Percentiles rank a stretch among this genome's conserved stretches.
Conservation (phyloP, 2,888 invertebrate species). For the Tyria jacobaeae region DNA sequence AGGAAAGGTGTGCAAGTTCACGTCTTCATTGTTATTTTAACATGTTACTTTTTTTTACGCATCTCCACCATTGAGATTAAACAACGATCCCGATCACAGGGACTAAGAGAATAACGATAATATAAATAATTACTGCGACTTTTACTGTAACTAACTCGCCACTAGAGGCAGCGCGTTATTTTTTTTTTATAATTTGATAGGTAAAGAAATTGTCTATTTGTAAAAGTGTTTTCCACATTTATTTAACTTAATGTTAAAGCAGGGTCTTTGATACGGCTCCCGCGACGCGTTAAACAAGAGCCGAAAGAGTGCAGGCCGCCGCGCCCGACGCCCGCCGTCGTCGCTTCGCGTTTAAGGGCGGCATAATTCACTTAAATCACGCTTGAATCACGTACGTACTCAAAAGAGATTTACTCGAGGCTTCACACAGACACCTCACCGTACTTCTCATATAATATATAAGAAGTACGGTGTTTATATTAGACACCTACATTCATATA, state of each 20-base stretch:
- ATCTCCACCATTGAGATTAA: too few relatives aligned
- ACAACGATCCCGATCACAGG: too few relatives aligned
- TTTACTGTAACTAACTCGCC: too few relatives aligned
- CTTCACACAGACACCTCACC: slow-evolving; percentile 50
- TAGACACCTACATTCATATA: neutral
- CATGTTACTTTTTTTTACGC: too few relatives aligned
- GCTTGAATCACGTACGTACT: slow-evolving; percentile 70
- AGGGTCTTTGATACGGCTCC: slow-evolving; percentile 74
- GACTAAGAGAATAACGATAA: too few relatives aligned
- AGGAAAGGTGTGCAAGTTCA: too few relatives aligned
- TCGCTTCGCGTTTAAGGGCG: slow-evolving; percentile 59
- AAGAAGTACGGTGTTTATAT: slow-evolving; percentile 29
- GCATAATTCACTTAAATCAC: slow-evolving; percentile 81
- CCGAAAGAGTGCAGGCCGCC: slow-evolving; percentile 59
- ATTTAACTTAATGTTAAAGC: slow-evolving; percentile 58
- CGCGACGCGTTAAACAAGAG: slow-evolving; percentile 79
- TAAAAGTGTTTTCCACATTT: slow-evolving; percentile 60
- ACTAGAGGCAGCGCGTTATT: too few relatives aligned
- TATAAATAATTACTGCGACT: too few relatives aligned
- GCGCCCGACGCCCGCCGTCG: slow-evolving; percentile 28
- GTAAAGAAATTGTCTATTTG: slow-evolving; percentile 24
- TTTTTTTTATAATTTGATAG: neutral
- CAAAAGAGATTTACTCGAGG: slow-evolving; percentile 62
- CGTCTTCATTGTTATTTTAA: too few relatives aligned
- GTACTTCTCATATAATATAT: slow-evolving; percentile 46